Evolutionary conservation across 2,888 invertebrate species (phyloP).

Genomic region (Rhorus exstirpatorius): DNA sequence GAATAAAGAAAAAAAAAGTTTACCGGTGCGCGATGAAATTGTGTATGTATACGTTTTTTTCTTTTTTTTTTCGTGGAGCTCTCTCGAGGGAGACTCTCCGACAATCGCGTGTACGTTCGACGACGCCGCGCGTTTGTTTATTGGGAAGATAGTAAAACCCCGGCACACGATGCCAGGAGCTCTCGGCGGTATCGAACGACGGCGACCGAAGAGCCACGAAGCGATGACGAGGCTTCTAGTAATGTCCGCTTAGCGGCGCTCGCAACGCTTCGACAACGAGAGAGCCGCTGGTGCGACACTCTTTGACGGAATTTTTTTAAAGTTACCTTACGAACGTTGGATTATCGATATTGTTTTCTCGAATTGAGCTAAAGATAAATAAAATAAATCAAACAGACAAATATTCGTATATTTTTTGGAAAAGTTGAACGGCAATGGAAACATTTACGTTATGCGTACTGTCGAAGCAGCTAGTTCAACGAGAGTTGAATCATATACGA

Average conservation of each 20-base stretch:
- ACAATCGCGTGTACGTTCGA: slow-evolving; percentile 54
- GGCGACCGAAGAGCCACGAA: slow-evolving; percentile 30
- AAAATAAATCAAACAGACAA: no score
- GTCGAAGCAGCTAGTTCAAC: no score
- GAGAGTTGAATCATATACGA: no score
- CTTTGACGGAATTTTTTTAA: no score
- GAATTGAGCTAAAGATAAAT: no score
- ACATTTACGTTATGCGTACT: no score
- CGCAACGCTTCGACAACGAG: slow-evolving; percentile 1
- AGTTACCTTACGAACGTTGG: background rate
- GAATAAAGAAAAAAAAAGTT: background rate
- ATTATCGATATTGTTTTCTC: no score
- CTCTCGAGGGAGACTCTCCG: slow-evolving; percentile 10
- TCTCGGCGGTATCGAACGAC: slow-evolving; percentile 46
- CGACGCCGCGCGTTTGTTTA: slow-evolving; percentile 76
- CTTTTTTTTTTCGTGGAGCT: background rate
- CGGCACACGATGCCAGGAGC: slow-evolving; percentile 40
- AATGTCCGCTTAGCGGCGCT: slow-evolving; percentile 57
- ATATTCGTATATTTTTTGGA: no score
- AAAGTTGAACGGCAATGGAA: no score
- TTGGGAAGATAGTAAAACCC: slow-evolving; percentile 65
- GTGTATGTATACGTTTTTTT: slow-evolving; percentile 9
- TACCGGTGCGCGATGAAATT: background rate
- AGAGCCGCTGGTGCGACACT: no score
- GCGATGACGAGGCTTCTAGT: background rate